A percentile compares a stretch with the other conserved stretches of the same genome.
These are phyloP conservation scores for Pseudopleuronectes americanus DNA, from an alignment of 2,797 vertebrate species.

Conservation along the genomic window DNA sequence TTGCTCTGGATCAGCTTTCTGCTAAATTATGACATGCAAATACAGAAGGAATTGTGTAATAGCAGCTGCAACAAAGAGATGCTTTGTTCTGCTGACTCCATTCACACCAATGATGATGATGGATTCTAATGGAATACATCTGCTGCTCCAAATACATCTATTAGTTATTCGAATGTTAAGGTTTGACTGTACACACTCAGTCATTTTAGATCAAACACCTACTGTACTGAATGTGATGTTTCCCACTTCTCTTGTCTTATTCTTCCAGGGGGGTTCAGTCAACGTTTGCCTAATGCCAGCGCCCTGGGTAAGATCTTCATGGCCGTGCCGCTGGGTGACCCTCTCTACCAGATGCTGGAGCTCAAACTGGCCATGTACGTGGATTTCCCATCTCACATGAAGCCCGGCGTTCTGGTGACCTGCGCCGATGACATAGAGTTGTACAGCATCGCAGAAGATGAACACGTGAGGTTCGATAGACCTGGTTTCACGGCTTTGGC, in stretches of 20 bases:
- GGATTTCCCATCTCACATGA: constrained; percentile 92
- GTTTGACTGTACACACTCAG: neutral
- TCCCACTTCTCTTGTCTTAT: neutral
- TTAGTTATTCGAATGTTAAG: neutral
- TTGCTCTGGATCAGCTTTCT: too few species aligned
- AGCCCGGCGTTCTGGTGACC: constrained; percentile 89
- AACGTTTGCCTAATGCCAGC: constrained; percentile 93
- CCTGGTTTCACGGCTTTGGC: constrained; percentile 93
- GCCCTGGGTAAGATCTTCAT: constrained; percentile 96
- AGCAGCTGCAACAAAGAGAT: too few species aligned
- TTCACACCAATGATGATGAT: neutral
- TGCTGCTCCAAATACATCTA: too few species aligned
- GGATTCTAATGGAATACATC: neutral
- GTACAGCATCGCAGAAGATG: constrained; percentile 80
- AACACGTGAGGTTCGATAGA: constrained; percentile 83
- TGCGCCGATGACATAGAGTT: constrained; percentile 96
- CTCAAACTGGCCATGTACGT: constrained; percentile 95
- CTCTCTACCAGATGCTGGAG: constrained; percentile 95
- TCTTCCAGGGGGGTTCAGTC: constrained; percentile 91
- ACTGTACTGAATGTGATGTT: neutral
- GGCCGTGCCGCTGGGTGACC: constrained; percentile 90
- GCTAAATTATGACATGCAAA: too few species aligned
- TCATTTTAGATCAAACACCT: neutral
- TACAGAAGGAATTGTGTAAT: too few species aligned
- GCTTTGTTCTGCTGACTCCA: too few species aligned